These are phyloP conservation scores for Semnornis frantzii DNA, from an alignment of 2,113 vertebrate species.

Conservation along the genomic window DNA sequence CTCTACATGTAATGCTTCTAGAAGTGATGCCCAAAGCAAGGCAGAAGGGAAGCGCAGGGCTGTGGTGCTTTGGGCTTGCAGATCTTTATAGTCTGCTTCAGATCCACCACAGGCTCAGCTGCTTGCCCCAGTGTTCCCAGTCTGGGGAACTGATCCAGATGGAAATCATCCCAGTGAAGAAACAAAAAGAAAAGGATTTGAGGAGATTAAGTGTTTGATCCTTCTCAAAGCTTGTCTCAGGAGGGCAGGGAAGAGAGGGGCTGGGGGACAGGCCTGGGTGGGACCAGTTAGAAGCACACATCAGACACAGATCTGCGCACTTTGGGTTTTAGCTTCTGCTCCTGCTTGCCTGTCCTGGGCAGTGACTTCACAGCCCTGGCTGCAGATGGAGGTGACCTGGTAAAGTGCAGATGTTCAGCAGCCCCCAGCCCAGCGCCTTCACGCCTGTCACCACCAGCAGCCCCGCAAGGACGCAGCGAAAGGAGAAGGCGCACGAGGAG, in stretches of 20 bases:
- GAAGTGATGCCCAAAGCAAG: not conserved
- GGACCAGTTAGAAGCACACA: accelerated
- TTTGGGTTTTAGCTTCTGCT: not conserved
- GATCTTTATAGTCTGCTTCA: not conserved
- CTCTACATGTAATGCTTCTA: accelerated
- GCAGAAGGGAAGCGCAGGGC: not conserved
- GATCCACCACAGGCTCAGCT: not conserved
- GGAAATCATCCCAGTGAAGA: not conserved
- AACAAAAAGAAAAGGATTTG: too few relatives aligned
- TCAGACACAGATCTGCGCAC: not conserved
- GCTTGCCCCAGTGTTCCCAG: not conserved
- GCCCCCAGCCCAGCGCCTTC: not conserved
- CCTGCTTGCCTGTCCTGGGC: not conserved
- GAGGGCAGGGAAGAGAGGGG: not conserved
- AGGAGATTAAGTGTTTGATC: not conserved
- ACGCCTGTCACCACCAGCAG: not conserved
- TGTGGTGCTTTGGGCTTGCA: not conserved
- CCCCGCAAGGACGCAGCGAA: not conserved
- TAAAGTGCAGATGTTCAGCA: not conserved
- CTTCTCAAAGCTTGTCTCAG: not conserved
- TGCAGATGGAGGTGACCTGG: not conserved
- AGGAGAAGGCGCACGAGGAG: not conserved
- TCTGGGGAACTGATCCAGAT: not conserved
- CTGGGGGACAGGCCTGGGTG: not conserved
- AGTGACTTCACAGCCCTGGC: accelerated